phyloP scores from a whole-genome alignment of 2,797 vertebrate genomes.

The Halcyon smyrnensis region DNA sequence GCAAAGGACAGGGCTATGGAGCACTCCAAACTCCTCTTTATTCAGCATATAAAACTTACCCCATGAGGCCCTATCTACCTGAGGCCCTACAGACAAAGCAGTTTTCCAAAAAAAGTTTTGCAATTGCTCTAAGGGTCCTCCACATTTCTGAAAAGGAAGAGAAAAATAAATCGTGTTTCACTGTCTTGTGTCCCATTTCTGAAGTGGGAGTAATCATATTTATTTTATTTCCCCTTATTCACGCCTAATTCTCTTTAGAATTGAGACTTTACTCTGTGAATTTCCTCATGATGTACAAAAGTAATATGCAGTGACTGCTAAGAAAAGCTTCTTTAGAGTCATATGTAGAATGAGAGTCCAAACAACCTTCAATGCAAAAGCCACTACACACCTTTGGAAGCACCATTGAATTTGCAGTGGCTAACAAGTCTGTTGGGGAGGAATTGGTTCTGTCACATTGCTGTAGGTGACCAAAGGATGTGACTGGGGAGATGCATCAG shows the following conservation, averaged over 20 bases:
- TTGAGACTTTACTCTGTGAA: not conserved
- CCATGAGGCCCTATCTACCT: not conserved
- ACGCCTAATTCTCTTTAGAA: not conserved
- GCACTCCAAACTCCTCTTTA: not conserved
- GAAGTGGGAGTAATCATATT: not conserved
- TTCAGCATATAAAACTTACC: not conserved
- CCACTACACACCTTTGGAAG: not conserved
- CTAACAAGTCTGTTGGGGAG: not conserved
- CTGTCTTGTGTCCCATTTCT: not conserved
- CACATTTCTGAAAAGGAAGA: not conserved
- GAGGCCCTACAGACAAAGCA: not conserved
- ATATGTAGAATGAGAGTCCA: rapidly evolving
- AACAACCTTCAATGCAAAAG: not conserved
- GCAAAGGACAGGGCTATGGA: not conserved
- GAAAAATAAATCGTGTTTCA: not conserved
- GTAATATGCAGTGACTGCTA: not conserved
- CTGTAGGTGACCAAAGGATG: not conserved
- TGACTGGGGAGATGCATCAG: not conserved
- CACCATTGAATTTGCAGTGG: not conserved
- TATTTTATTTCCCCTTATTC: not conserved
- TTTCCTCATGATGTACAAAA: not conserved
- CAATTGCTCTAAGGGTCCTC: not conserved
- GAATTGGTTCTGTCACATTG: not conserved
- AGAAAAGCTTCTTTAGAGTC: not conserved
- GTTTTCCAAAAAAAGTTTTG: not conserved